Base-by-base conservation (phyloP, 2,113 vertebrate species). In the Pimephales promelas region DNA sequence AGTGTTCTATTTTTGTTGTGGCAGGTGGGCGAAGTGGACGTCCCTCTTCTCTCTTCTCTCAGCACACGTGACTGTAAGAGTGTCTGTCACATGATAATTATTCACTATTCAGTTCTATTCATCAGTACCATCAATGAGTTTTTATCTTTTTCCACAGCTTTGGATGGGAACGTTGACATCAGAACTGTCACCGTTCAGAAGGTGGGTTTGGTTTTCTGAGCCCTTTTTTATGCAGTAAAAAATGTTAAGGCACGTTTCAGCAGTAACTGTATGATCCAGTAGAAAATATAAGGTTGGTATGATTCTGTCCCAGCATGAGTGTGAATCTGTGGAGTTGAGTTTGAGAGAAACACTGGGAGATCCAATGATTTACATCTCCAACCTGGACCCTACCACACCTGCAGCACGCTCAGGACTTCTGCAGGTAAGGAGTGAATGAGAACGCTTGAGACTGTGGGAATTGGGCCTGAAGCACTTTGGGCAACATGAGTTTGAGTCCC, bases 291-390 rank as follows among this genome's bases (percentile, higher is more conserved):
- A 59, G 13, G 13, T 43, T 77, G 34, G 6, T 77, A 22, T 40
- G 74, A 59, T 59, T 77, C 22, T 77, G 22, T 59, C 54, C 22
- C 74, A 77, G 74, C 54, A 59, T 77, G 66, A 70, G 11, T 70
- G 10, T 6, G 66, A 70, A 34, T 96, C 95, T 0, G 61, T 97
- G 83, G 97, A 96, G 84, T 92, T 98, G 84, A 95, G 92, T 88
- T 92, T 97, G 90, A 96, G 96, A 80, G 96, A 95, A 91, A 95
- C 96, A 13, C 96, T 97, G 80, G 96, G 96, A 84, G 95, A 98
- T 87, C 91, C 95, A 88, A 95, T 94, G 43, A 94, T 97, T 90
- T 97, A 96, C 92, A 96, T 98, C 89, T 96, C 96, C 77, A 91
- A 96, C 94, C 96, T 98, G 95, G 96, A 97, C 86, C 95, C 95